A percentile compares a stretch with the other conserved stretches of the same genome.
These are phyloP conservation scores for Malurus melanocephalus DNA, from an alignment of 2,113 vertebrate genomes.

Conservation along the genomic window DNA sequence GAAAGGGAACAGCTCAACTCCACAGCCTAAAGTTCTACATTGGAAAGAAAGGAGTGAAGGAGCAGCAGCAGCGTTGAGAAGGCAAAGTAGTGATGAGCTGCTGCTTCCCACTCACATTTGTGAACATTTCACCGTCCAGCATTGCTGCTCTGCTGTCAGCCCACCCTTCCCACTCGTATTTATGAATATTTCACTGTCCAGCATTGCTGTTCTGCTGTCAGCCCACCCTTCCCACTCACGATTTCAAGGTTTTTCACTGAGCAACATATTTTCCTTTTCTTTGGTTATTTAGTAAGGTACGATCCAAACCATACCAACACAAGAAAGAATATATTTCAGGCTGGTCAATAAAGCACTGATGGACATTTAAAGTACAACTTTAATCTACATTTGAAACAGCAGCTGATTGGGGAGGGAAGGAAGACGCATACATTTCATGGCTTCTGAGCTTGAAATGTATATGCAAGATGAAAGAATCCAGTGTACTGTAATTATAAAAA, in stretches of 20 bases:
- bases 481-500: neutral
- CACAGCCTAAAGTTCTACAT: fast-evolving
- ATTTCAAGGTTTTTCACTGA: too few species aligned
- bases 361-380: neutral
- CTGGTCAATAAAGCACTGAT: neutral
- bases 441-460: neutral
- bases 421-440: neutral
- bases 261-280: neutral
- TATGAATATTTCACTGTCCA: too few species aligned
- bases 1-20: fast-evolving
- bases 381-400: neutral
- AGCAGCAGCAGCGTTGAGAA: neutral
- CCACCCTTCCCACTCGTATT: too few species aligned
- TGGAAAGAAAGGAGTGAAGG: neutral
- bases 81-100: fast-evolving
- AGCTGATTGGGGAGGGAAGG: neutral
- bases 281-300: neutral
- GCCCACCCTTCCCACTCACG: too few species aligned
- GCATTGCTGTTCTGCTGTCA: too few species aligned
- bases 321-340: neutral
- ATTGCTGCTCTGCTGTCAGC: too few species aligned
- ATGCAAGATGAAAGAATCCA: neutral
- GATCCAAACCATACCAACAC: neutral
- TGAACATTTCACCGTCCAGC: neutral
- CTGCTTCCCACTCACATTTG: fast-evolving